Evolutionary conservation across 2,888 invertebrate genomes (phyloP), one percentile per base, ranked within the genome.

Genomic region (Dromius quadrimaculatus): DNA sequence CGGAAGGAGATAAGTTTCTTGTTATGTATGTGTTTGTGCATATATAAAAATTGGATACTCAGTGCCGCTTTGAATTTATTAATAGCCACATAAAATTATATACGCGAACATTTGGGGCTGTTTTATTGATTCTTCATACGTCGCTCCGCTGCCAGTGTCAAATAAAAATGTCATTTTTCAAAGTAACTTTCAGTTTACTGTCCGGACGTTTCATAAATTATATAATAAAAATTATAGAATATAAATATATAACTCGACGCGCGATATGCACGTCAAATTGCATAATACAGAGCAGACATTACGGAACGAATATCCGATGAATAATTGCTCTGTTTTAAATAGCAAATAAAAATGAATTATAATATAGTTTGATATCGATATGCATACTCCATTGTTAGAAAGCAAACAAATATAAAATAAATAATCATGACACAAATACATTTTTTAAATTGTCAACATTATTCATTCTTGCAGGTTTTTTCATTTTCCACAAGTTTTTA

Each of bases 141-240:
- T 11, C 47, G 34, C n/a, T n/a, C n/a, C n/a, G 34, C 61, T 34
- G 43, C 41, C 17, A 17, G 43, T 41, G 62, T 41, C 62, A 62
- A 62, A 64, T 64, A 64, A 64, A 64, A 64, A 64, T 47, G 64
- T 64, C 64, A 64, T 64, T 64, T 64, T 64, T 64, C 64, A 64
- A 64, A 47, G 64, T 64, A 34, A 47, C 64, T 47, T 47, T 64
- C 50, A 64, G 47, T 47, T 34, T 64, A 45, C 36, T 50, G 11
- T 20, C 64, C 20, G 28, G 20, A 20, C 50, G 64, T 34, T 41
- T 43, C 47, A 64, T 64, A 64, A 64, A 64, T 64, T 64, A 64
- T 64, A 20, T 36, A 47, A 64, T 64, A 20, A 64, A 47, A 45
- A 50, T 64, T 64, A 47, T 34, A 64, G 36, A 64, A 64, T 47